Base-by-base conservation (phyloP, 1,140 invertebrate genomes). In the Pseudomyrmex dendroicus region DNA sequence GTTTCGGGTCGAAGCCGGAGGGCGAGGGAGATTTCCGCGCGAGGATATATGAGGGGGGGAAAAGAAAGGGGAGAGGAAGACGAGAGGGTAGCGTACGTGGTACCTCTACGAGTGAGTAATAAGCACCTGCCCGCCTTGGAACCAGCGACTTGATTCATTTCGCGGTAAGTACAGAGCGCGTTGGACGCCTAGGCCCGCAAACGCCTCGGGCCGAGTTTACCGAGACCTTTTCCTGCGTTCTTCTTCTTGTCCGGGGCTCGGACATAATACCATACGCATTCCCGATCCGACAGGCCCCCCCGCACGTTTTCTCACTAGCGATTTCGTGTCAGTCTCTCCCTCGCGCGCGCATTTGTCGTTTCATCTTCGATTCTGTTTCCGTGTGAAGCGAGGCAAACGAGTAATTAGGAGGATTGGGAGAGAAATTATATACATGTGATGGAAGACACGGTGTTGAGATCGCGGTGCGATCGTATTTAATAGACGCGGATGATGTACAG, bases 101-200 rank as follows among this genome's bases (percentile, higher is more conserved):
- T 25, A 25, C 68, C 80, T 80, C 76, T 83, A 84, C 90, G 87
- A 92, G 92, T 90, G 87, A 93, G 92, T 94, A 94, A 94, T 94
- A 94, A 94, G 93, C 93, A 94, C 93, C 93, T 94, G 93, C 93
- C 93, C 90, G 91, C 86, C 90, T 92, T 91, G 86, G 91, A 92
- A 93, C 86, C 92, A 85, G 89, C 89, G 90, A 92, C 92, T 94
- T 94, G 93, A 94, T 94, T 94, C 93, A 94, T 94, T 94, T 94
- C 93, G 90, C 91, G 92, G 91, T 94, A 94, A 94, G 93, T 94
- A 94, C 93, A 94, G 93, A 94, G 91, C 90, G 87, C 93, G 89
- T 73, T 83, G 73, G 87, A 86, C 88, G 78, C 56, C 82, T 59
- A 73, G 82, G 35, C 85, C 54, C 86, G 86, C 90, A 86, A 80